phyloP scores from a whole-genome alignment of 53 echinoderm and acorn worm genomes.

The Actinopyga echinites region DNA sequence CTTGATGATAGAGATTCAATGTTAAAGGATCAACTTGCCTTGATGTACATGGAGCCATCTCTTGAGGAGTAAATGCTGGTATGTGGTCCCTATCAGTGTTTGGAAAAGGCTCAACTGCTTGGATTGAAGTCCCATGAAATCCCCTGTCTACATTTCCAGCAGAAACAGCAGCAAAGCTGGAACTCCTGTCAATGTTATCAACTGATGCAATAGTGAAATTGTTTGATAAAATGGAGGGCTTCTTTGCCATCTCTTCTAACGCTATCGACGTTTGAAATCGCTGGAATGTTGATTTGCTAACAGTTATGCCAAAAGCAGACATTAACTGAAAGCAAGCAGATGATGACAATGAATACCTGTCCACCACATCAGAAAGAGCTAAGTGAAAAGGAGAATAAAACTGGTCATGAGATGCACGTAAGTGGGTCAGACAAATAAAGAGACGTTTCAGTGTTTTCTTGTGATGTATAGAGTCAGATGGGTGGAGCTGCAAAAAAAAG shows the following conservation, averaged over 20 bases:
- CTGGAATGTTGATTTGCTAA: background rate
- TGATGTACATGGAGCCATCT: no score
- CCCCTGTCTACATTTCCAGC: background rate
- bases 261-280: conserved; percentile 24
- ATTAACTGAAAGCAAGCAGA: background rate
- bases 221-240: background rate
- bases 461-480: conserved; percentile 2
- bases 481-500: background rate
- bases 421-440: background rate
- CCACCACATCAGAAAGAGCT: background rate
- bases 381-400: background rate
- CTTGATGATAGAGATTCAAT: no score
- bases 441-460: conserved; percentile 5
- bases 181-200: background rate
- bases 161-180: background rate
- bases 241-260: conserved; percentile 33
- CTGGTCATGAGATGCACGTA: conserved; percentile 5
- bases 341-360: background rate
- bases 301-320: background rate
- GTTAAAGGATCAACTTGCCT: no score
- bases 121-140: no score
- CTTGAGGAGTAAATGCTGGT: no score
- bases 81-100: background rate
- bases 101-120: background rate
- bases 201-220: conserved; percentile 29